A percentile compares a stretch with the other conserved stretches of the same genome.
Evolutionary conservation across 2,113 vertebrate species (phyloP).

Genomic region (Seriola aureovittata): DNA sequence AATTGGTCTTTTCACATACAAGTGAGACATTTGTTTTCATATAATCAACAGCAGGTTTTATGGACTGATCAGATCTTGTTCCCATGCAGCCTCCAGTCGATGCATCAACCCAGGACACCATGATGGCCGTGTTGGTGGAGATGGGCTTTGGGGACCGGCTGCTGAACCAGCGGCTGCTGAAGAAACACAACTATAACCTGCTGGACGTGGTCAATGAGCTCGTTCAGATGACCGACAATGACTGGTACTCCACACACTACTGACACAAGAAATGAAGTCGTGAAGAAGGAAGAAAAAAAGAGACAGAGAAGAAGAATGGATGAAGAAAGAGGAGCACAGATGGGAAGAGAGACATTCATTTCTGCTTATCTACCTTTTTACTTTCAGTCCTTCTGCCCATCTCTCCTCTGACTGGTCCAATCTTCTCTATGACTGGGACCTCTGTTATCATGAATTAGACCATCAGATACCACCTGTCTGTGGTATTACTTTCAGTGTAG

Average conservation of each 20-base stretch:
- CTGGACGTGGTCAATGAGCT: constrained; percentile 95
- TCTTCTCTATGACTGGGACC: not conserved
- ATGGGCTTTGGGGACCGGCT: constrained; percentile 97
- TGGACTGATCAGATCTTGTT: constrained; percentile 7
- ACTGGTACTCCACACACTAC: constrained; percentile 91
- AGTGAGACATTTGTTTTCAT: not conserved
- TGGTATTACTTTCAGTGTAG: constrained; percentile 13
- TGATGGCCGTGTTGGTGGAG: constrained; percentile 93
- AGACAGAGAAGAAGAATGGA: too few species aligned
- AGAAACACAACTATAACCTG: constrained; percentile 91
- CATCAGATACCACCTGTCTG: constrained; percentile 31
- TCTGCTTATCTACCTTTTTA: constrained; percentile 20
- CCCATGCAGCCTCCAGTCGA: constrained; percentile 81
- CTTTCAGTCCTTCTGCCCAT: constrained; percentile 1
- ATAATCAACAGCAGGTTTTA: not conserved
- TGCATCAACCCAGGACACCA: constrained; percentile 88
- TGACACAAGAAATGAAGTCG: constrained; percentile 70
- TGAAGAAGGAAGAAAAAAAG: not conserved
- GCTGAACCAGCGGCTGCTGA: constrained; percentile 90
- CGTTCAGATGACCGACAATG: constrained; percentile 90
- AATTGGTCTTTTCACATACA: not conserved
- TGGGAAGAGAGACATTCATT: not conserved
- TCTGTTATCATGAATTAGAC: constrained; percentile 28
- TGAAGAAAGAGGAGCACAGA: constrained; percentile 7
- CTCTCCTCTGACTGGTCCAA: constrained; percentile 23